Percentiles rank a stretch among this genome's conserved stretches.
These are phyloP conservation scores for Branchinecta sandiegonensis DNA, from an alignment of 2,888 invertebrate species.

Conservation along the genomic window DNA sequence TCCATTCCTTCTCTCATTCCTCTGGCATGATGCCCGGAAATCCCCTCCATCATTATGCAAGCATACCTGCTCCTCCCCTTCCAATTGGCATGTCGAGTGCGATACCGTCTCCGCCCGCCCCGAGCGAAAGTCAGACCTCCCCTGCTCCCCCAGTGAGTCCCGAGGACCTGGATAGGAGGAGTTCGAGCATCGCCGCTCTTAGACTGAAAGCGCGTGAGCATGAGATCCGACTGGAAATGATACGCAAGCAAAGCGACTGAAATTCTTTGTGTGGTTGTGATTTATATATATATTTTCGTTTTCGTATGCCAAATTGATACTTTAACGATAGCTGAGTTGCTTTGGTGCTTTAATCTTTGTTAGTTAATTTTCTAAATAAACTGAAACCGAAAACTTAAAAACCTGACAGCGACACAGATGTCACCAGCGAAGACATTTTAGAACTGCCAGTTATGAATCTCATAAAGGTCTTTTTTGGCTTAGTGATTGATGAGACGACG, in stretches of 20 bases:
- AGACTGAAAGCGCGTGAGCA: slow-evolving; percentile 78
- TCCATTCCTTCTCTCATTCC: slow-evolving; percentile 34
- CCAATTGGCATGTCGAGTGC: slow-evolving; percentile 17
- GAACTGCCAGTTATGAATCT: too few species aligned
- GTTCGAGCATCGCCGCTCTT: slow-evolving; percentile 72
- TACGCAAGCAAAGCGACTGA: slow-evolving; percentile 44
- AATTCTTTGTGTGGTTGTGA: too few species aligned
- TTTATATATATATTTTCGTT: too few species aligned
- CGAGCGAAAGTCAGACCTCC: slow-evolving; percentile 17
- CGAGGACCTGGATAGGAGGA: slow-evolving; percentile 63
- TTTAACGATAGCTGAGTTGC: too few species aligned
- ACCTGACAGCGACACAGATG: too few species aligned
- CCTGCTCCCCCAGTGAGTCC: slow-evolving; percentile 23
- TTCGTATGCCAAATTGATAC: too few species aligned
- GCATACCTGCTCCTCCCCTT: slow-evolving; percentile 5
- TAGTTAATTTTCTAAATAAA: too few species aligned
- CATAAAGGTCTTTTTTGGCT: too few species aligned
- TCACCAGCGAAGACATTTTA: too few species aligned
- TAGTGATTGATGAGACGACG: too few species aligned
- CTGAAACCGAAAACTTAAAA: too few species aligned
- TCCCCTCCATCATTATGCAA: neutral
- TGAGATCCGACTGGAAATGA: slow-evolving; percentile 65
- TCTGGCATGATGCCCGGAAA: slow-evolving; percentile 29
- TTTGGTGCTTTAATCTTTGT: too few species aligned
- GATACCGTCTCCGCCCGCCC: slow-evolving; percentile 18